Evolutionary conservation across 1,140 invertebrate species (phyloP).

Genomic region (Zeugodacus cucurbitae): DNA sequence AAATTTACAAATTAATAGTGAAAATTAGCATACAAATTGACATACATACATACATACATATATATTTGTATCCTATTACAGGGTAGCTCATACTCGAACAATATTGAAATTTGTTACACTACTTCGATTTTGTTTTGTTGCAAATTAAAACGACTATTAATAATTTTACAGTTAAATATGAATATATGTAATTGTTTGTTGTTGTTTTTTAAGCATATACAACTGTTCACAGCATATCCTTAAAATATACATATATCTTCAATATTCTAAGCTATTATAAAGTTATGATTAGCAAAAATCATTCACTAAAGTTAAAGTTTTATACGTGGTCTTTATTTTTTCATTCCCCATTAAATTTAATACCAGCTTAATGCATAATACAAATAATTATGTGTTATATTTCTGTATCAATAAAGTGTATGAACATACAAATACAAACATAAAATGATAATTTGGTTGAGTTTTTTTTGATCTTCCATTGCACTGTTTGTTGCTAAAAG

Average conservation of each 20-base stretch:
- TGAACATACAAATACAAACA: neutral
- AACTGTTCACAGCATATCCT: neutral
- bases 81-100: neutral
- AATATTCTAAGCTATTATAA: neutral
- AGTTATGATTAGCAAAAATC: neutral
- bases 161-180: neutral
- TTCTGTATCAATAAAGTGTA: neutral
- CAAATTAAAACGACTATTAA: neutral
- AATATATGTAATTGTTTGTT: neutral
- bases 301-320: neutral
- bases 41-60: neutral
- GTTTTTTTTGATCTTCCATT: neutral
- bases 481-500: conserved; percentile 45
- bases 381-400: conserved; percentile 8
- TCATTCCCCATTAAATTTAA: neutral
- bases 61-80: neutral
- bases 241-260: neutral
- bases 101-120: neutral
- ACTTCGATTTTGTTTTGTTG: neutral
- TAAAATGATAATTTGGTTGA: neutral
- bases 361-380: neutral
- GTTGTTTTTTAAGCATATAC: neutral
- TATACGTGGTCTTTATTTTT: neutral
- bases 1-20: neutral
- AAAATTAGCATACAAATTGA: neutral